phyloP scores from a whole-genome alignment of 2,113 vertebrate species.

The Hippocampus comes region DNA sequence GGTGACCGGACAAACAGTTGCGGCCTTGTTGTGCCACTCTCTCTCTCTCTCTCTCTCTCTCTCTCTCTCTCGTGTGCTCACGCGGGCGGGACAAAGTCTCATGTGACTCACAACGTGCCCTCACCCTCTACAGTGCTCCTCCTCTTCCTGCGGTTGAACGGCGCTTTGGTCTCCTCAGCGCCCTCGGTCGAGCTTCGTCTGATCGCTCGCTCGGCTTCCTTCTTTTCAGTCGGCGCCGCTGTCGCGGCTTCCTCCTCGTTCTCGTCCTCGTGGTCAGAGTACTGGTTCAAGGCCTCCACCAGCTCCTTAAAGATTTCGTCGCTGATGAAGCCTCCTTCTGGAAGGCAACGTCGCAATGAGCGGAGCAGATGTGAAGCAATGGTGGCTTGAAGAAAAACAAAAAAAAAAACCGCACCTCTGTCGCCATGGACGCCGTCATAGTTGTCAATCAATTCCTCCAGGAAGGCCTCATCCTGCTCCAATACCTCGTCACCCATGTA shows the following conservation, averaged over 20 bases:
- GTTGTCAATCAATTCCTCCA: conserved; percentile 97
- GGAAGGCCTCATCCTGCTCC: conserved; percentile 95
- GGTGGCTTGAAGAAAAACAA: not conserved
- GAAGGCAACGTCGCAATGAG: not conserved
- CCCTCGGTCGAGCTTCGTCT: conserved; percentile 58
- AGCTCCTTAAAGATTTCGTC: conserved; percentile 94
- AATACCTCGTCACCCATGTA: conserved; percentile 98
- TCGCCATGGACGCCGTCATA: conserved; percentile 97
- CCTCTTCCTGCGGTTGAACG: conserved; percentile 63
- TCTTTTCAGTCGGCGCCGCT: conserved; percentile 76
- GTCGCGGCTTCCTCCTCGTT: conserved; percentile 81
- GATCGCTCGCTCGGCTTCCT: conserved; percentile 71
- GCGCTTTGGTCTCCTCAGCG: conserved; percentile 56
- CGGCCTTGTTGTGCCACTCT: conserved; percentile 26
- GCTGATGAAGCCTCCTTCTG: conserved; percentile 88
- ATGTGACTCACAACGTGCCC: conserved; percentile 13
- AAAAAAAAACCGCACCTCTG: conserved; percentile 77
- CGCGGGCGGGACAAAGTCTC: conserved; percentile 8
- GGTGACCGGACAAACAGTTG: conserved; percentile 33
- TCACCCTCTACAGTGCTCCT: conserved; percentile 68
- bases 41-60: not conserved
- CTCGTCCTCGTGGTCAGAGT: conserved; percentile 89
- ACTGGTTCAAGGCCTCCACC: conserved; percentile 89
- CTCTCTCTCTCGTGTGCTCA: not conserved
- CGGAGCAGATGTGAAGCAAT: not conserved